A percentile compares a stretch with the other conserved stretches of the same genome.
phyloP scores from a whole-genome alignment of 2,797 vertebrate genomes.

The Synanceia verrucosa region DNA sequence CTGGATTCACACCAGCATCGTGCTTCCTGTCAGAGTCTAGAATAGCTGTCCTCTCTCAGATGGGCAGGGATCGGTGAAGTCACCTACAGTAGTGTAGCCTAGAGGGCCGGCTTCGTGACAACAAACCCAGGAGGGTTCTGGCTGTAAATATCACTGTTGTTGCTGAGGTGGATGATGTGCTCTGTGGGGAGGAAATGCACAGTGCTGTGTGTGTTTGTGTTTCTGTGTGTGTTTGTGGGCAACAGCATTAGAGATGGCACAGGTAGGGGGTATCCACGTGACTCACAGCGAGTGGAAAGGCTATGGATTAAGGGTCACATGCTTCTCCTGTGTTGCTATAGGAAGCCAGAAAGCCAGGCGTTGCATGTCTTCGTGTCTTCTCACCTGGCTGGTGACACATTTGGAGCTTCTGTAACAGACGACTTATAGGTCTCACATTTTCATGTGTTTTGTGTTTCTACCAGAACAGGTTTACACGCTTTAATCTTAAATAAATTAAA shows the following conservation, averaged over 20 bases:
- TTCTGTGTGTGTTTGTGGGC: conserved; percentile 24
- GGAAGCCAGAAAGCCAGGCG: conserved; percentile 5
- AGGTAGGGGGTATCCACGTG: conserved; percentile 59
- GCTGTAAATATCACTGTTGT: conserved; percentile 69
- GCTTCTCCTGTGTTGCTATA: conserved; percentile 27
- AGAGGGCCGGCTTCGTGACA: conserved; percentile 59
- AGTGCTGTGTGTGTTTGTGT: conserved; percentile 9
- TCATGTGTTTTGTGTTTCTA: too few relatives aligned
- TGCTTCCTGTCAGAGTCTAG: conserved; percentile 64
- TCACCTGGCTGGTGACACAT: conserved; percentile 19
- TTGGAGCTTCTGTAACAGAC: neutral
- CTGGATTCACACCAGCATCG: conserved; percentile 53
- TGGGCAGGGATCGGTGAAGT: conserved; percentile 46
- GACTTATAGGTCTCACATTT: too few relatives aligned
- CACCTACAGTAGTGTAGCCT: conserved; percentile 51
- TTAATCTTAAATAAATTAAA: too few relatives aligned
- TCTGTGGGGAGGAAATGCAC: conserved; percentile 49
- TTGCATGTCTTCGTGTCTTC: neutral
- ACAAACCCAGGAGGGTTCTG: conserved; percentile 36
- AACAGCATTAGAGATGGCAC: conserved; percentile 28
- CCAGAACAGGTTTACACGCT: too few relatives aligned
- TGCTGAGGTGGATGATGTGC: conserved; percentile 60
- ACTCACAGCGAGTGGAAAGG: conserved; percentile 38
- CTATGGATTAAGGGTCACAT: conserved; percentile 50
- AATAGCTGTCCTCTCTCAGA: conserved; percentile 45